Percentiles rank a stretch among this genome's conserved stretches.
phyloP scores from a whole-genome alignment of 2,888 invertebrate species.

The Anthophora plumipes region DNA sequence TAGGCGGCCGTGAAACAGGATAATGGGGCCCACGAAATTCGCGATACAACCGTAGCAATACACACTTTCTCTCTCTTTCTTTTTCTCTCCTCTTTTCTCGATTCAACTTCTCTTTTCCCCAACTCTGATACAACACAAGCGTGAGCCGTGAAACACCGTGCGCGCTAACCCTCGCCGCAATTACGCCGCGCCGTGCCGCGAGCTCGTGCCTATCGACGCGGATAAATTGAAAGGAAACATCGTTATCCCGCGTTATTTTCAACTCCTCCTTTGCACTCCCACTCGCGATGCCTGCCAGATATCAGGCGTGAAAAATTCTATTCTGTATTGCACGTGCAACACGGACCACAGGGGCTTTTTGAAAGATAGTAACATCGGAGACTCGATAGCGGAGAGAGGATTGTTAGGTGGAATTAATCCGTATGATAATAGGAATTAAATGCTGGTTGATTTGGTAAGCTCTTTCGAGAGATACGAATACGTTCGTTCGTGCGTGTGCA shows the following conservation, averaged over 20 bases:
- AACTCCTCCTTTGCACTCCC: constrained; percentile 4
- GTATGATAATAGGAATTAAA: not conserved
- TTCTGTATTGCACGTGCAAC: constrained; percentile 43
- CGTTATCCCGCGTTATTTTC: constrained; percentile 67
- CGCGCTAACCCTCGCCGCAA: constrained; percentile 27
- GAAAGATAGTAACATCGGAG: too few species aligned
- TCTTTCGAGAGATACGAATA: too few species aligned
- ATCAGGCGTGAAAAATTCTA: constrained; percentile 43
- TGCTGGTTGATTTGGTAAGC: not conserved
- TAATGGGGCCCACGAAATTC: constrained; percentile 57
- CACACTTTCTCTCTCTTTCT: too few species aligned
- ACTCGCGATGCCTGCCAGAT: constrained; percentile 22
- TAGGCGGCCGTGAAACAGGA: constrained; percentile 50
- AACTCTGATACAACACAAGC: too few species aligned
- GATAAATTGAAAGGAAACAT: constrained; percentile 71
- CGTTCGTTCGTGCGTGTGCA: not conserved
- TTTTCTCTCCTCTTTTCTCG: too few species aligned
- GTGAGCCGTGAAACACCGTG: too few species aligned
- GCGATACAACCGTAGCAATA: not conserved
- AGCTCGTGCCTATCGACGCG: constrained; percentile 56
- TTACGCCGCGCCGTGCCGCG: constrained; percentile 23
- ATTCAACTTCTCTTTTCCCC: too few species aligned
- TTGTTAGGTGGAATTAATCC: constrained; percentile 20
- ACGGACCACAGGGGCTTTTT: not conserved
- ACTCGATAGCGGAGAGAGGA: not conserved